These are phyloP conservation scores for Coturnix japonica DNA, from an alignment of 2,113 vertebrate genomes.

Conservation along the genomic window DNA sequence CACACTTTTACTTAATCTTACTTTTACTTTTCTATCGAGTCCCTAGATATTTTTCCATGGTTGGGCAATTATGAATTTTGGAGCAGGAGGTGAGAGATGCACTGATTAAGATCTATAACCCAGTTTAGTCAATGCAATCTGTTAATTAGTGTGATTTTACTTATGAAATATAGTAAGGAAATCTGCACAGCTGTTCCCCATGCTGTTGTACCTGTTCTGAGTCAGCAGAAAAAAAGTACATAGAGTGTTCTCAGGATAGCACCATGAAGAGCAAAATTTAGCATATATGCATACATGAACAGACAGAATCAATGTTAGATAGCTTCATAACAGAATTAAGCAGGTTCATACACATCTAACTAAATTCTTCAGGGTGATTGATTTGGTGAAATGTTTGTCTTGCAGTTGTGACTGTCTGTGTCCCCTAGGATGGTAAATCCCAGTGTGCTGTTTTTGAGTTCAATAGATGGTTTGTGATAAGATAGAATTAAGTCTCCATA, in stretches of 20 bases:
- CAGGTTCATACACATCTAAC: background rate
- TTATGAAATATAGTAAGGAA: background rate
- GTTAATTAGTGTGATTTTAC: background rate
- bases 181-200: background rate
- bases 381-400: background rate
- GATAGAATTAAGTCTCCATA: background rate
- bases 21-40: background rate
- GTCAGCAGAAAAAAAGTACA: background rate
- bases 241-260: background rate
- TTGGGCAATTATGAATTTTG: background rate
- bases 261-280: background rate
- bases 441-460: background rate
- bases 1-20: background rate
- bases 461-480: background rate
- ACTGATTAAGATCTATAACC: background rate
- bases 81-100: rapidly evolving
- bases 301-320: background rate
- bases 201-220: conserved; percentile 3
- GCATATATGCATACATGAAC: background rate
- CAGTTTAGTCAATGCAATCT: background rate
- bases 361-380: background rate
- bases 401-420: background rate
- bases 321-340: background rate
- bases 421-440: background rate
- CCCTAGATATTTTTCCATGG: background rate